phyloP scores from a whole-genome alignment of 2,113 vertebrate species.

The Glaucomys volans region DNA sequence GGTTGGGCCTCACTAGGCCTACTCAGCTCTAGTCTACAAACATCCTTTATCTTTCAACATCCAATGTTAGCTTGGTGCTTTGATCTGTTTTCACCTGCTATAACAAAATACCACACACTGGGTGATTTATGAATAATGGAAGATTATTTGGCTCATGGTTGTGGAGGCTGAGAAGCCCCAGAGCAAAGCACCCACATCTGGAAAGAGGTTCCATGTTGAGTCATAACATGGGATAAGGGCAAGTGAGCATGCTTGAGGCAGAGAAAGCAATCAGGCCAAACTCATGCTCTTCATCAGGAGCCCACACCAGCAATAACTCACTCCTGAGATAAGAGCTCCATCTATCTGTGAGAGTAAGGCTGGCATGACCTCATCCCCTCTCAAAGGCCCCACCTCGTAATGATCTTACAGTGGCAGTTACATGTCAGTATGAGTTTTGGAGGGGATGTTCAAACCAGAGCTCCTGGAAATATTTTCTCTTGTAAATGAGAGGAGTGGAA shows the following conservation, averaged over 20 bases:
- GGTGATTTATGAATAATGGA: not conserved
- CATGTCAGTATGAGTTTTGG: not conserved
- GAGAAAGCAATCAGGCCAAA: not conserved
- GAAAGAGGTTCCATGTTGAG: not conserved
- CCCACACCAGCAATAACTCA: too few species aligned
- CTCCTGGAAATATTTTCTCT: not conserved
- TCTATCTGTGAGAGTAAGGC: not conserved
- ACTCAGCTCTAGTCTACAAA: not conserved
- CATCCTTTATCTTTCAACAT: not conserved
- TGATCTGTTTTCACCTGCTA: not conserved
- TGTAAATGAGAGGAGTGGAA: not conserved
- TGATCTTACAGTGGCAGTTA: not conserved
- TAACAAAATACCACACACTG: not conserved
- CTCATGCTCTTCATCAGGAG: not conserved
- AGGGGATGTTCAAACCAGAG: not conserved
- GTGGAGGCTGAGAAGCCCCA: not conserved
- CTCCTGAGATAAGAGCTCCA: not conserved
- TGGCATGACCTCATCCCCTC: not conserved
- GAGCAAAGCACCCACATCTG: too few species aligned
- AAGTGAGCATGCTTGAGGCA: not conserved
- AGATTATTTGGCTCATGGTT: not conserved
- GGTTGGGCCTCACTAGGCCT: rapidly evolving
- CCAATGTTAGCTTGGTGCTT: not conserved
- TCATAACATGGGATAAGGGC: not conserved
- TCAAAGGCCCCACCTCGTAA: not conserved